Evolutionary conservation across 2,888 invertebrate species (phyloP).

Genomic region (Cotesia congregata): DNA sequence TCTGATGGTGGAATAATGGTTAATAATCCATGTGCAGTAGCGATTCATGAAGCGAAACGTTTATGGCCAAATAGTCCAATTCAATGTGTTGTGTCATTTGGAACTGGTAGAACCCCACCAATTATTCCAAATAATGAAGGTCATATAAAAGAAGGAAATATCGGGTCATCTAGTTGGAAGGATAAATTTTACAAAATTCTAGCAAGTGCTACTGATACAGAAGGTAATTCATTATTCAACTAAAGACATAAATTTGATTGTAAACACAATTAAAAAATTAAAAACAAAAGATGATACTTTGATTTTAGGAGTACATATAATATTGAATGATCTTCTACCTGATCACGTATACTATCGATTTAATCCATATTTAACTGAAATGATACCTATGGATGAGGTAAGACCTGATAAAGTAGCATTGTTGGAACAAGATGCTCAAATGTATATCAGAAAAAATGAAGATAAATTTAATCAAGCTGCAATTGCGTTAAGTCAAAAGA

Average conservation of each 20-base stretch:
- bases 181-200: conserved; percentile 85
- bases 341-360: conserved; percentile 84
- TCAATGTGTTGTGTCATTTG: conserved; percentile 86
- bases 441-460: conserved; percentile 86
- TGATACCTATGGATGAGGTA: conserved; percentile 86
- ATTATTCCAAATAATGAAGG: conserved; percentile 51
- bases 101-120: conserved; percentile 78
- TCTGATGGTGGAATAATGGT: conserved; percentile 82
- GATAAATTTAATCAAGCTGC: conserved; percentile 80
- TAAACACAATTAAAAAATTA: not conserved
- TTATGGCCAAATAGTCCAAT: conserved; percentile 84
- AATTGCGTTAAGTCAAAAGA: conserved; percentile 68
- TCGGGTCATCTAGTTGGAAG: conserved; percentile 77
- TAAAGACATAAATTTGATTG: conserved; percentile 28
- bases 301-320: conserved; percentile 80
- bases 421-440: conserved; percentile 81
- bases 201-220: conserved; percentile 90
- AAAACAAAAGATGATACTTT: not conserved
- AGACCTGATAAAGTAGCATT: conserved; percentile 79
- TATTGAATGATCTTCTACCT: conserved; percentile 82
- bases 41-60: conserved; percentile 87
- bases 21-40: conserved; percentile 92
- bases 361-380: conserved; percentile 88
- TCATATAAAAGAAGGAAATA: conserved; percentile 58
- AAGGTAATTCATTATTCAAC: conserved; percentile 74